Conservation (phyloP, 2,888 invertebrate genomes). For the Choreutis nemorana region DNA sequence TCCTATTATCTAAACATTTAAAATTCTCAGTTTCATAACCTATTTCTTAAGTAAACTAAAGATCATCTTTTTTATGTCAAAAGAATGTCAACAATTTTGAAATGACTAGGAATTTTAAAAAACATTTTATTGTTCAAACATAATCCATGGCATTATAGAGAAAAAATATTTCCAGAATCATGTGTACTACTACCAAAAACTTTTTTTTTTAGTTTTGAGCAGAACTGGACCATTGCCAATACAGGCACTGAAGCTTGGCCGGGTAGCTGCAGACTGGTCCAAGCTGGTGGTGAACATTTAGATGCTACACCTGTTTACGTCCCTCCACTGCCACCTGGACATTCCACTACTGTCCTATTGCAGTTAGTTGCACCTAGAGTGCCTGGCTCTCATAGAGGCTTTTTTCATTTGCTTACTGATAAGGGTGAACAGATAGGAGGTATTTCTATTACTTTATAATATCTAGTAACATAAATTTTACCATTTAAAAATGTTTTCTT, state of each 20-base stretch:
- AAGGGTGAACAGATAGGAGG: constrained; percentile 94
- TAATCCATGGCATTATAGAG: no score
- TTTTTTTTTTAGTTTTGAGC: constrained; percentile 71
- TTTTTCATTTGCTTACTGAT: constrained; percentile 89
- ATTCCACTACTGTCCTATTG: constrained; percentile 78
- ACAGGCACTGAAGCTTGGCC: constrained; percentile 91
- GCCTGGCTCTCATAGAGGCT: constrained; percentile 81
- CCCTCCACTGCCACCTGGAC: constrained; percentile 77
- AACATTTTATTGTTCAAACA: no score
- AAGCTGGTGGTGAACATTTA: constrained; percentile 70
- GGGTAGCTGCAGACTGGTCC: constrained; percentile 78
- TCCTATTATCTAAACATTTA: not conserved
- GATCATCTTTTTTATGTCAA: no score
- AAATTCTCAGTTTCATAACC: no score
- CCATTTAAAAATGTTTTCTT: no score
- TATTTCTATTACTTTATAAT: constrained; percentile 53
- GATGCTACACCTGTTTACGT: constrained; percentile 67
- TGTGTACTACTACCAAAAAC: no score
- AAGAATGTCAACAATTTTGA: no score
- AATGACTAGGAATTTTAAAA: no score
- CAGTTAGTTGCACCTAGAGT: constrained; percentile 80
- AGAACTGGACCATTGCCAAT: constrained; percentile 90
- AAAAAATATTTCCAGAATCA: no score
- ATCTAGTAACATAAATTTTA: no score
- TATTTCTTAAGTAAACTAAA: no score